A percentile compares a stretch with the other conserved stretches of the same genome.
phyloP scores from a whole-genome alignment of 30 jellyfish, hydroid and myxozoan genomes.

The Chironex yamaguchii region DNA sequence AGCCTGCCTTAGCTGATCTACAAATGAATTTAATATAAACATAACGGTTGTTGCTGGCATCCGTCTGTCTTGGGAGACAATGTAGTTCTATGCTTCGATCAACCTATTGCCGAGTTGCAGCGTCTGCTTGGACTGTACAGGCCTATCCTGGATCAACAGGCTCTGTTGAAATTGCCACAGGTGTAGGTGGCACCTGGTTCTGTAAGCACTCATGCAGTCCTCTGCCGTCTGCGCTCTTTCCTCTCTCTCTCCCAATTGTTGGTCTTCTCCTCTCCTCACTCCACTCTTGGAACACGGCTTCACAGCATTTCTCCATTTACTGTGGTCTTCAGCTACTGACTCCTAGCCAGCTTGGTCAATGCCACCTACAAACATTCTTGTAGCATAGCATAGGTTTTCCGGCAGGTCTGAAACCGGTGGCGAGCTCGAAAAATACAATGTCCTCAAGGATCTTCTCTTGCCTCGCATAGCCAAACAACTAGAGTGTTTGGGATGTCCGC shows the following conservation, averaged over 20 bases:
- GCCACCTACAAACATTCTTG: background rate
- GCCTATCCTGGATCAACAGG: background rate
- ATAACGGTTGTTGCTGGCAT: too few relatives aligned
- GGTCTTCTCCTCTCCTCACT: background rate
- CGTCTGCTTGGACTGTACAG: background rate
- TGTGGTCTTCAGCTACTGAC: background rate
- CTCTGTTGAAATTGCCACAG: background rate
- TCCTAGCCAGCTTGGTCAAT: background rate
- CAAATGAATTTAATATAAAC: too few relatives aligned
- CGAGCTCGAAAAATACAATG: background rate
- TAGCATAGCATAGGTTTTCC: background rate
- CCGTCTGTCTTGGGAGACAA: background rate
- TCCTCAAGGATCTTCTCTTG: background rate
- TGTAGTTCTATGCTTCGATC: background rate
- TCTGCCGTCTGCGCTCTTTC: background rate
- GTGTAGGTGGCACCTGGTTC: background rate
- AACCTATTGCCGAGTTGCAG: background rate
- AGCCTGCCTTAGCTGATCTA: too few relatives aligned
- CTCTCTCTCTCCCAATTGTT: background rate
- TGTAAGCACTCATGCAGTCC: background rate
- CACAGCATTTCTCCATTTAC: background rate
- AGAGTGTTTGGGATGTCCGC: background rate
- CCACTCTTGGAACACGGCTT: background rate
- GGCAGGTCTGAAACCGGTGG: background rate
- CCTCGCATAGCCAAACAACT: background rate